phyloP scores from a whole-genome alignment of 2,113 vertebrate species.

The Leucopternis melanops region DNA sequence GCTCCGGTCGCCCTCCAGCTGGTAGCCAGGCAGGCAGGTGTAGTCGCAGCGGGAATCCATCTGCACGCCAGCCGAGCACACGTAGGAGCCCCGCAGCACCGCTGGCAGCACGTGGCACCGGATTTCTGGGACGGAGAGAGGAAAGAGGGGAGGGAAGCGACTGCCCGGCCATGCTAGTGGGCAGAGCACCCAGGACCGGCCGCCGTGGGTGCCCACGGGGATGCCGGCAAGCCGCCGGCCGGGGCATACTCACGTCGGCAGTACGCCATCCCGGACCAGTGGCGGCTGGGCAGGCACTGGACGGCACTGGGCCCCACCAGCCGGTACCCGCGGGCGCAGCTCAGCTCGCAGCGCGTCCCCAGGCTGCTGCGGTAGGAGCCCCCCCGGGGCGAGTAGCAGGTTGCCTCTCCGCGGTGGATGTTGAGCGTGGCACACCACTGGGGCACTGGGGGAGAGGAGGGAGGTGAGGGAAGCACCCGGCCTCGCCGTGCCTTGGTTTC shows the following conservation, averaged over 20 bases:
- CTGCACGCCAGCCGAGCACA: slow-evolving; percentile 79
- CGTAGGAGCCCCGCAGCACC: slow-evolving; percentile 81
- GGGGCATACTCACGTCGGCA: too few relatives aligned
- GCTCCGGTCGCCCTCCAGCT: slow-evolving; percentile 82
- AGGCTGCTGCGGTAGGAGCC: too few relatives aligned
- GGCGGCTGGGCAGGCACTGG: too few relatives aligned
- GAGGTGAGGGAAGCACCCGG: accelerated
- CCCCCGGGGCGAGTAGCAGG: slow-evolving; percentile 75
- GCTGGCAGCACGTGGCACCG: slow-evolving; percentile 81
- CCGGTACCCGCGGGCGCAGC: too few relatives aligned
- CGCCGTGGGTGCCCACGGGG: accelerated
- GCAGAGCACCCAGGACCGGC: background rate
- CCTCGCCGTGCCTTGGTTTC: accelerated
- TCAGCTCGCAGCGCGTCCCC: too few relatives aligned
- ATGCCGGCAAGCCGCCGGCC: accelerated
- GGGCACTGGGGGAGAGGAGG: slow-evolving; percentile 67
- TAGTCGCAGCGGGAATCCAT: slow-evolving; percentile 92
- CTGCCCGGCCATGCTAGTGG: accelerated
- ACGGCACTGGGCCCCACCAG: too few relatives aligned
- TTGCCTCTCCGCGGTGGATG: slow-evolving; percentile 83
- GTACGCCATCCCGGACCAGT: too few relatives aligned
- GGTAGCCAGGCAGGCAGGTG: slow-evolving; percentile 81
- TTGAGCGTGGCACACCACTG: slow-evolving; percentile 84
- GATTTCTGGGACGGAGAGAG: slow-evolving; percentile 71
- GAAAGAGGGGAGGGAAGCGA: background rate